Evolutionary conservation across 2,888 invertebrate genomes (phyloP), one percentile per base, ranked within the genome.

Genomic region (Stratiomys singularior): DNA sequence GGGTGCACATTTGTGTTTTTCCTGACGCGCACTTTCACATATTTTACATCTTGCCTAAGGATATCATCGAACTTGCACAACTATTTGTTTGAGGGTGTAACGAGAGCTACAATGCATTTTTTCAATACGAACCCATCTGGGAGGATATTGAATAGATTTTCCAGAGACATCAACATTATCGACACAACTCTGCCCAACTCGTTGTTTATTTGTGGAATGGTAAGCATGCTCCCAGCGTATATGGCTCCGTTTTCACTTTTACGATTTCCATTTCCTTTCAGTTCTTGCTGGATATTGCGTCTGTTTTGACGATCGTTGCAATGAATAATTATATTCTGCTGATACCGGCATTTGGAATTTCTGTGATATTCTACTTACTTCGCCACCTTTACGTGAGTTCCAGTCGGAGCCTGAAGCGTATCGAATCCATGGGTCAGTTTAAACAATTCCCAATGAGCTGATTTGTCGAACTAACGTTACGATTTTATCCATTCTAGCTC

Each of bases 11-110:
- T 86, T 25, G 76, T 85, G 89, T 72, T 92, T 88, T 85, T 88
- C 90, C 64, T 93, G 88, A 84, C 90, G 88, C 7, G 87, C 82
- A 18, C 91, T 1, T 90, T 91, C 63, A 87, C 91, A 0, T 94
- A 93, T 87, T 94, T 93, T 83, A 89, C 89, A 80, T 90, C 93
- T 80, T 95, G 95, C 82, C 92, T 95, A 84, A 89, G 89, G 28
- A 93, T 95, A 0, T 95, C 96, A 0, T 88, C 90, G 25, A 89
- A 88, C 1, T 87, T 97, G 0, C 97, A 97, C 84, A 92, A 94
- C 83, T 89, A 87, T 0, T 94, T 97, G 89, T 96, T 97, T 83
- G 90, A 91, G 72, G 91, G 91, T 0, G 90, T 95, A 0, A 90
- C 93, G 0, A 88, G 91, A 71, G 90, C 93, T 0, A 91, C 91